These are phyloP conservation scores for Volucella inflata DNA, from an alignment of 2,888 invertebrate genomes.

Conservation along the genomic window DNA sequence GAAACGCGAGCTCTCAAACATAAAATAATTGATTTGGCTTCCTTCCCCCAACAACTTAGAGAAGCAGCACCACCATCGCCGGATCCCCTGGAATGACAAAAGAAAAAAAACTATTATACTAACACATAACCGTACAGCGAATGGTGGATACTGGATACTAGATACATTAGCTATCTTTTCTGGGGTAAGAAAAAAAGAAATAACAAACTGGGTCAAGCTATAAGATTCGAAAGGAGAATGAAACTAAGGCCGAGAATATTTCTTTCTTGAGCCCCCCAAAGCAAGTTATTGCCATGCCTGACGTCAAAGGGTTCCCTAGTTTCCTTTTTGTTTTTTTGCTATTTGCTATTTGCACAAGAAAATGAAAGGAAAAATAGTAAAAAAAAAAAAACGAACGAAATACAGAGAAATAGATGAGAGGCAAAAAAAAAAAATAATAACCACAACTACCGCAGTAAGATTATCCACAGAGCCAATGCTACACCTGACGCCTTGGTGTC, in stretches of 20 bases:
- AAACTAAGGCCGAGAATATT: background rate
- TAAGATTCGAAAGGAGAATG: background rate
- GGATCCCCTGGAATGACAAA: background rate
- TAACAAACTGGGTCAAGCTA: slow-evolving; percentile 44
- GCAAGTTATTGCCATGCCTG: background rate
- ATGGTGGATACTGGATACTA: no score
- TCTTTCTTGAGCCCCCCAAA: slow-evolving; percentile 16
- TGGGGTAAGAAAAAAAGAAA: background rate
- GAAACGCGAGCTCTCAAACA: background rate
- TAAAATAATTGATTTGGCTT: slow-evolving; percentile 18
- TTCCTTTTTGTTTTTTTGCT: background rate
- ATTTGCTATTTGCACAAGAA: background rate
- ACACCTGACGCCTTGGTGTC: slow-evolving; percentile 60
- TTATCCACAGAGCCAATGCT: slow-evolving; percentile 28
- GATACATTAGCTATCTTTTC: slow-evolving; percentile 30
- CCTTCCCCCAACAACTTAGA: background rate
- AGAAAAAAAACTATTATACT: background rate
- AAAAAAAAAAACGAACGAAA: slow-evolving; percentile 23
- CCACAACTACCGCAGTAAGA: slow-evolving; percentile 49
- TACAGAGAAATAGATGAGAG: slow-evolving; percentile 1
- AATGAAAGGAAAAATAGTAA: background rate
- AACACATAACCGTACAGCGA: no score
- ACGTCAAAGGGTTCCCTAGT: slow-evolving; percentile 29
- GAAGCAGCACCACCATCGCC: no score
- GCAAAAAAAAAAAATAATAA: slow-evolving; percentile 41